Percentiles rank a stretch among this genome's conserved stretches.
Evolutionary conservation across 2,888 invertebrate genomes (phyloP).

Genomic region (Myopa tessellatipennis): DNA sequence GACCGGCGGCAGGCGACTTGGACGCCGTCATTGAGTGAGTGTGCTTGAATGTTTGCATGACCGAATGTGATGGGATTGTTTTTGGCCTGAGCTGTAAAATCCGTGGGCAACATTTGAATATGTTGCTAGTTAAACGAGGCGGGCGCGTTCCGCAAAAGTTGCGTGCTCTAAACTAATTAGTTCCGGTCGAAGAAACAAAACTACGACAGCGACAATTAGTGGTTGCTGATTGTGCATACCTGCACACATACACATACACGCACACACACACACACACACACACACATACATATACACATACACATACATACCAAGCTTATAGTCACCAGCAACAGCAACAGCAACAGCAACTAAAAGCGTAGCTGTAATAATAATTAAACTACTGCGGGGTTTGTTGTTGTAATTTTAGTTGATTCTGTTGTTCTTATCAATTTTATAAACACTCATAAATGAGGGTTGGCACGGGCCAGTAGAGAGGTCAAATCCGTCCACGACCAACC

Average conservation of each 20-base stretch:
- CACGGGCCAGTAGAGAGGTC: no score
- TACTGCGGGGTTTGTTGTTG: not conserved
- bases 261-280: constrained; percentile 25
- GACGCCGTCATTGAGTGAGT: no score
- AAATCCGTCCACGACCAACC: no score
- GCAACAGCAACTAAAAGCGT: not conserved
- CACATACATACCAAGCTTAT: no score
- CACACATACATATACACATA: constrained; percentile 18
- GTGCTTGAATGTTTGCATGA: no score
- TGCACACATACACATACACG: constrained; percentile 16
- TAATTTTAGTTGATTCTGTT: not conserved
- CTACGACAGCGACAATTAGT: constrained; percentile 18
- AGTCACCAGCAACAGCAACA: constrained; percentile 24
- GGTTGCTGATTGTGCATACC: constrained; percentile 23
- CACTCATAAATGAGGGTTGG: not conserved
- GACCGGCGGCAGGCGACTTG: no score
- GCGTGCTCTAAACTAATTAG: constrained; percentile 24
- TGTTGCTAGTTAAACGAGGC: not conserved
- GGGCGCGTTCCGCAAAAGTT: constrained; percentile 2
- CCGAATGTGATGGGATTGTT: no score
- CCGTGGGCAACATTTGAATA: no score
- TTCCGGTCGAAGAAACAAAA: constrained; percentile 14
- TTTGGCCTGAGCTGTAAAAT: no score
- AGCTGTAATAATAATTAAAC: no score
- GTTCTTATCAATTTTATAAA: constrained; percentile 4